Conservation (phyloP, 2,797 vertebrate genomes). For the Hydrocynus forskahlii region DNA sequence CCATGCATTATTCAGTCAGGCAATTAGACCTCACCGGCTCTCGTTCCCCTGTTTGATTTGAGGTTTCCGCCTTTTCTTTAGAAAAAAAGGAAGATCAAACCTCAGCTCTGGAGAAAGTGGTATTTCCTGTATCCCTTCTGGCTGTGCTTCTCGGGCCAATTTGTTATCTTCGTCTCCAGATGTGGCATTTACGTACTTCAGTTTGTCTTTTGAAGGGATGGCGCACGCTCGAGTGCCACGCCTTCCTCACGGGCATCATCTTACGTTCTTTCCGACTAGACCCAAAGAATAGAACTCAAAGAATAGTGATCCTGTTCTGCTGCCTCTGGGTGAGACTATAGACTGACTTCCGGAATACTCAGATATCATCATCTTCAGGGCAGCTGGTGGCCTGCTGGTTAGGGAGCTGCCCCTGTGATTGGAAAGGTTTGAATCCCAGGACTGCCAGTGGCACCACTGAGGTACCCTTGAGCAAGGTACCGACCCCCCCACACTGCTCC, state of each 20-base stretch:
- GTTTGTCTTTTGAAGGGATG: conserved; percentile 72
- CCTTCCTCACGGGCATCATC: conserved; percentile 71
- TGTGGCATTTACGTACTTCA: conserved; percentile 69
- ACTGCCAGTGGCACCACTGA: too few relatives aligned
- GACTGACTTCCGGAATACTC: background rate
- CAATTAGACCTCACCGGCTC: conserved; percentile 23
- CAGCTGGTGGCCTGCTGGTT: too few relatives aligned
- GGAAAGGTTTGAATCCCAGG: too few relatives aligned
- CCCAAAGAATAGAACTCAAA: conserved; percentile 62
- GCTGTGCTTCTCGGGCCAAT: background rate
- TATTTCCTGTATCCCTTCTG: conserved; percentile 28
- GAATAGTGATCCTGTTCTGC: conserved; percentile 59
- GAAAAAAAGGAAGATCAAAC: background rate
- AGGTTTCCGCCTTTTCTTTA: conserved; percentile 23
- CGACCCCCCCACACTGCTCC: too few relatives aligned
- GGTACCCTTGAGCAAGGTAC: too few relatives aligned
- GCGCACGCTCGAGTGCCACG: conserved; percentile 70
- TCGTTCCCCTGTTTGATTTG: conserved; percentile 34
- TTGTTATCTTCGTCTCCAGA: conserved; percentile 58
- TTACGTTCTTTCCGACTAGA: conserved; percentile 66
- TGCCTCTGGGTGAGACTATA: conserved; percentile 67
- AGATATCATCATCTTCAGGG: background rate
- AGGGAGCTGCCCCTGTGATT: too few relatives aligned
- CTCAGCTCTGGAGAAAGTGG: conserved; percentile 4
- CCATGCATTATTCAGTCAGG: conserved; percentile 28